These are phyloP conservation scores for Aplocera efformata DNA, from an alignment of 2,888 invertebrate genomes.

Conservation along the genomic window DNA sequence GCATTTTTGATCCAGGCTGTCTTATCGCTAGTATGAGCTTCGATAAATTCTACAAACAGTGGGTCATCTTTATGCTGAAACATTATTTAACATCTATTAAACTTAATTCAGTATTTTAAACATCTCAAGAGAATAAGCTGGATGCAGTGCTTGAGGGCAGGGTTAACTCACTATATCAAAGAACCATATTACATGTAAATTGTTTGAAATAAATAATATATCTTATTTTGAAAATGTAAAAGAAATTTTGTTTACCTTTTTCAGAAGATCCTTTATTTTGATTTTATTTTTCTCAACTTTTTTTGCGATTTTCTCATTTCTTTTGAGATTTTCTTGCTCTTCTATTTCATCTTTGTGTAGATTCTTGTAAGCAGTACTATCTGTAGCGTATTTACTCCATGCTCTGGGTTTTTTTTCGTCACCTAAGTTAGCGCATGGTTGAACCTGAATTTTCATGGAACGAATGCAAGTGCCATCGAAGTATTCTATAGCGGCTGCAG, in stretches of 20 bases:
- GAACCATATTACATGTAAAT: too few relatives aligned
- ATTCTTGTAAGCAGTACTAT: slow-evolving; percentile 84
- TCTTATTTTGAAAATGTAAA: background rate
- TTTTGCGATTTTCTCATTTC: slow-evolving; percentile 51
- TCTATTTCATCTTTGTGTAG: slow-evolving; percentile 62
- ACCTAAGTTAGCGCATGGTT: slow-evolving; percentile 85
- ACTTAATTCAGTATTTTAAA: too few relatives aligned
- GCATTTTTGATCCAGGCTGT: slow-evolving; percentile 66
- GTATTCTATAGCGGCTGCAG: slow-evolving; percentile 86
- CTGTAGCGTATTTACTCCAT: slow-evolving; percentile 95
- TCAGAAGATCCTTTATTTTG: slow-evolving; percentile 84
- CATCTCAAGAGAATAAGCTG: too few relatives aligned
- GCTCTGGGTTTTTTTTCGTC: slow-evolving; percentile 89
- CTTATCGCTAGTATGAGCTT: slow-evolving; percentile 84
- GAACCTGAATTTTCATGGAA: slow-evolving; percentile 89
- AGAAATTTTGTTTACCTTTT: slow-evolving; percentile 71
- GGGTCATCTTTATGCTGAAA: slow-evolving; percentile 91
- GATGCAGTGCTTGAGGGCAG: too few relatives aligned
- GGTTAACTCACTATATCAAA: too few relatives aligned
- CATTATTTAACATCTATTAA: too few relatives aligned
- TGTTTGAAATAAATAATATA: background rate
- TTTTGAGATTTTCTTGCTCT: slow-evolving; percentile 50
- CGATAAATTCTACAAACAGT: slow-evolving; percentile 92
- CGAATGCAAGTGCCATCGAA: slow-evolving; percentile 93
- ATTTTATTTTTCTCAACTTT: slow-evolving; percentile 64